phyloP scores from a whole-genome alignment of 2,797 vertebrate genomes.

The Alca torda region DNA sequence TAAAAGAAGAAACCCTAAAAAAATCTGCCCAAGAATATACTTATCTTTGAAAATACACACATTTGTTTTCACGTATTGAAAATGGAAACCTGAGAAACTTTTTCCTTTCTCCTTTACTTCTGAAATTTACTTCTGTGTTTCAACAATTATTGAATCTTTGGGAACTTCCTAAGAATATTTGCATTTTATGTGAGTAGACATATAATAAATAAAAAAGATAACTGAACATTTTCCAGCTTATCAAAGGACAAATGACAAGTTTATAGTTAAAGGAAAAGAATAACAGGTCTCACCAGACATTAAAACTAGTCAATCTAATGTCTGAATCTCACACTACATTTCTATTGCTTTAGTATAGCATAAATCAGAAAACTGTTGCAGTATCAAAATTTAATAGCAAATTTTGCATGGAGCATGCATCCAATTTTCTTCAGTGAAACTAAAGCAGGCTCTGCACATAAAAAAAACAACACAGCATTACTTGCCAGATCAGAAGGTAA shows the following conservation, averaged over 20 bases:
- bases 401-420: not conserved
- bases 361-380: not conserved
- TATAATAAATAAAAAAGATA: not conserved
- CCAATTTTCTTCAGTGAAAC: not conserved
- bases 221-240: not conserved
- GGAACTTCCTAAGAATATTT: not conserved
- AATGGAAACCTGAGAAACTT: not conserved
- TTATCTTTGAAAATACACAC: not conserved
- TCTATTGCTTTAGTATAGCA: not conserved
- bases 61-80: not conserved
- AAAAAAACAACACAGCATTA: not conserved
- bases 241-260: not conserved
- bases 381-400: not conserved
- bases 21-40: not conserved
- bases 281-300: not conserved
- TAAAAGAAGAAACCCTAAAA: not conserved
- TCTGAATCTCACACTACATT: not conserved
- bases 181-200: not conserved
- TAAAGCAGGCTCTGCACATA: not conserved
- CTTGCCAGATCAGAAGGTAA: not conserved
- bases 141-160: not conserved
- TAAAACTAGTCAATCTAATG: not conserved
- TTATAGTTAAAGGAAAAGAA: not conserved
- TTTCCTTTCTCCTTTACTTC: not conserved
- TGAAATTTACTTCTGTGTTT: not conserved